These are phyloP conservation scores for Oligia strigilis DNA, from an alignment of 2,888 invertebrate genomes.

Conservation along the genomic window DNA sequence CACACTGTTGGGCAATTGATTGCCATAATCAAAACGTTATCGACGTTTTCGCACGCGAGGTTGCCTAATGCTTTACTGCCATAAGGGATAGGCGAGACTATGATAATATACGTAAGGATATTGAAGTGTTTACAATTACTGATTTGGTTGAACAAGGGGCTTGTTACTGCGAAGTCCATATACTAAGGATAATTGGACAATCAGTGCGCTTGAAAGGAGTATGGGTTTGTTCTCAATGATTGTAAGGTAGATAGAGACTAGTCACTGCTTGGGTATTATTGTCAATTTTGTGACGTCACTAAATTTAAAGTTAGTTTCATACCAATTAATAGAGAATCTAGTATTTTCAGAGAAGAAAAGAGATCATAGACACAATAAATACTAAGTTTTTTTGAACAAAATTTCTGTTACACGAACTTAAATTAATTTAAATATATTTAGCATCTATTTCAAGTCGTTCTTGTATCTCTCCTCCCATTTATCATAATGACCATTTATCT, in stretches of 20 bases:
- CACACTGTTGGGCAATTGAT: constrained; percentile 65
- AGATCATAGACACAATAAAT: neutral
- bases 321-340: neutral
- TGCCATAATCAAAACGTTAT: constrained; percentile 72
- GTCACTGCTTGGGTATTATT: constrained; percentile 38
- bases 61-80: constrained; percentile 64
- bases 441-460: neutral
- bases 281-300: constrained; percentile 19
- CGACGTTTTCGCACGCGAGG: constrained; percentile 74
- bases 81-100: constrained; percentile 50
- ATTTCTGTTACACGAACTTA: neutral
- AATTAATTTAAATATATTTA: constrained; percentile 4
- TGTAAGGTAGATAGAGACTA: constrained; percentile 43
- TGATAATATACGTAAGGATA: constrained; percentile 46
- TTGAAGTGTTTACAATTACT: constrained; percentile 61
- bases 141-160: constrained; percentile 57
- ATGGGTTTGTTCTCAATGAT: constrained; percentile 47
- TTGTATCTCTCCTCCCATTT: constrained; percentile 5
- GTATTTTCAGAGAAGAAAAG: neutral
- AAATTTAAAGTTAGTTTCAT: constrained; percentile 3
- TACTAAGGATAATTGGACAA: constrained; percentile 62
- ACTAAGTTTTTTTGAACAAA: neutral
- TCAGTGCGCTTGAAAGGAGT: constrained; percentile 54
- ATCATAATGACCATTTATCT: constrained; percentile 29
- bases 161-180: constrained; percentile 53